Base-by-base conservation (phyloP, 2,888 invertebrate genomes). In the Subacronicta megacephala region DNA sequence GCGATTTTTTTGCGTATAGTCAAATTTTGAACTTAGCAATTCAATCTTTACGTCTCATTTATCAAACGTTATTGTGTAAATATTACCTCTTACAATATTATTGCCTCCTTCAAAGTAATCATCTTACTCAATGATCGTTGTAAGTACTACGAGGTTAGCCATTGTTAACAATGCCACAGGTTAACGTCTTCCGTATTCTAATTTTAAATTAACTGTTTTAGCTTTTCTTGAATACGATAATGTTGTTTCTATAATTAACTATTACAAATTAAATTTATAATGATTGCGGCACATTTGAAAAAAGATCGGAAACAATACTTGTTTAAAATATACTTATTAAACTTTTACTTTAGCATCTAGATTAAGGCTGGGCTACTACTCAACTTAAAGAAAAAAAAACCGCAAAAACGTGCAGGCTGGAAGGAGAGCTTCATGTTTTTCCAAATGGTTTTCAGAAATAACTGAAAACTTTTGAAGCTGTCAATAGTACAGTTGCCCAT, bases 181-280 rank as follows among this genome's bases (percentile, higher is more conserved):
- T 37, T 58, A 64, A 47, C 38, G 29, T 33, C 49, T 64, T 64
- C 68, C 64, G 64, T 62, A 41, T 62, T 53, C 68, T 53, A 62
- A 62, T 37, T 67, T 47, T 67, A 67, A 40, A 35, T 38, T 7
- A 50, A 54, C 37, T 38, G 17, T 40, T 60, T 38, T 17, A 41
- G 20, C 38, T 52, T 60, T 52, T 23, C 12, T 65, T 42, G 31
- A 7, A 18, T 42, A 18, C n/a, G 4, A 35, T 47, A 36, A 46
- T 45, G 42, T 37, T 12, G 2, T 17, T 17, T 17, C 10, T 17
- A 17, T 17, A 37, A 10, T 9, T 36, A 16, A 17, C 6, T 40
- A 31, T 31, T n/a, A 31, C 31, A 5, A n/a, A 31, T n/a, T 31
- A n/a, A n/a, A n/a, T 31, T n/a, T 31, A 31, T 31, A 31, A n/a